Conservation (phyloP, 64 coral and sea anemone species). For the Astreopora myriophthalma region DNA sequence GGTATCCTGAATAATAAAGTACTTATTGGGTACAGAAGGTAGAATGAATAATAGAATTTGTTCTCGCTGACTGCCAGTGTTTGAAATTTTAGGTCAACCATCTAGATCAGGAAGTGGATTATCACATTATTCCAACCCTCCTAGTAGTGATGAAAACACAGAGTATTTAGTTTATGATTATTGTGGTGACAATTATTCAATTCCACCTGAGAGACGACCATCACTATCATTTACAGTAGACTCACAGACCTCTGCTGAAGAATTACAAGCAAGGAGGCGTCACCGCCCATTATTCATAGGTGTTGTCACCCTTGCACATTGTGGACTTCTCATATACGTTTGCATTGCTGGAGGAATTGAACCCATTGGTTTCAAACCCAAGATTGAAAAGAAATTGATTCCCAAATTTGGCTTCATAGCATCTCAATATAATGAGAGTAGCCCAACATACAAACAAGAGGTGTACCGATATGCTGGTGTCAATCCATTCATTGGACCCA, state of each 20-base stretch:
- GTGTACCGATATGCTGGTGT: constrained; percentile 31
- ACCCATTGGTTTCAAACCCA: constrained; percentile 27
- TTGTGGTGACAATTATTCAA: constrained; percentile 79
- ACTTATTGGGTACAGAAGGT: too few species aligned
- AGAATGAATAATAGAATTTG: neutral
- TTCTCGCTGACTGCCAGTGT: neutral
- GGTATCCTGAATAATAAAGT: too few species aligned
- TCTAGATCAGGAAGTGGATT: neutral
- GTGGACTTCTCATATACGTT: constrained; percentile 59
- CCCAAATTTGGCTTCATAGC: constrained; percentile 69
- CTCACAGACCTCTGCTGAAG: neutral
- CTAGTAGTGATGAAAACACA: neutral
- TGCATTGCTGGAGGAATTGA: constrained; percentile 70
- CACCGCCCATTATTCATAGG: constrained; percentile 68
- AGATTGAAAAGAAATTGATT: neutral
- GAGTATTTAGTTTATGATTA: constrained; percentile 49
- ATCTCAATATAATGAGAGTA: neutral
- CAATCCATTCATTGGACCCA: constrained; percentile 82
- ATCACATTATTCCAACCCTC: neutral
- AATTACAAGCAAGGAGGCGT: constrained; percentile 22
- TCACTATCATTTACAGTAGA: neutral
- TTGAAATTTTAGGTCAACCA: neutral
- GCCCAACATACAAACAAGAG: neutral
- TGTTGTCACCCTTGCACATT: constrained; percentile 58
- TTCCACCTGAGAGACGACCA: constrained; percentile 36